Evolutionary conservation across 1,140 invertebrate species (phyloP), one percentile per base, ranked within the genome.

Genomic region (Bombus waltoni): DNA sequence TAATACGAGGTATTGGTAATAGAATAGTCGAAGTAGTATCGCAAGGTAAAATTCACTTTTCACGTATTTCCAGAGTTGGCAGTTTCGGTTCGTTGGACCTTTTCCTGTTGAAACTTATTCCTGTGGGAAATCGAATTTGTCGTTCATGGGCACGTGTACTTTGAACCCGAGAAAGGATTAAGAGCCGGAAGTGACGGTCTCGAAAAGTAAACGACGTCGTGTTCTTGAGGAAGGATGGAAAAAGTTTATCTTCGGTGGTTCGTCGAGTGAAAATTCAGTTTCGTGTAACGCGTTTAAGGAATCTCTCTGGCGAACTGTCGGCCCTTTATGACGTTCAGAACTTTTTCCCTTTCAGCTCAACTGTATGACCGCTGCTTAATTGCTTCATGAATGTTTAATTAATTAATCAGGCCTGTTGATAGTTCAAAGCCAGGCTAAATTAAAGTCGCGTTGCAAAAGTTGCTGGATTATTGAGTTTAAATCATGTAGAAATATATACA

Each of bases 121-220:
- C 76, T 62, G 15, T 53, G 83, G 83, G 76, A 72, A 84, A 84
- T 84, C 83, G 83, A 79, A 79, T 79, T 79, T 68, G 77, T 79
- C 77, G 77, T 79, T 35, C 77, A 68, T 47, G 77, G 77, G 2
- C 77, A 44, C 62, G 77, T 47, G 77, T 79, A 79, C 53, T 35
- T 79, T 47, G 42, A 79, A 68, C 77, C 42, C 42, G 40, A 9
- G 53, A 22, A 68, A 79, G 65, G 77, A 79, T 79, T 79, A 79
- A 79, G 77, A 79, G 77, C 32, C 62, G 77, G 40, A 47, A 42
- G 62, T 57, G 53, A 66, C 28, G 68, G 78, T 40, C 38, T 42
- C 44, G 70, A 65, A 80, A 74, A 81, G 77, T 68, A 81, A 85
- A 81, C 68, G 78, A 57, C 59, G n/a, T 35, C 57, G 70, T 40